Base-by-base conservation (phyloP, 2,797 vertebrate genomes). In the Leptoclinus maculatus region DNA sequence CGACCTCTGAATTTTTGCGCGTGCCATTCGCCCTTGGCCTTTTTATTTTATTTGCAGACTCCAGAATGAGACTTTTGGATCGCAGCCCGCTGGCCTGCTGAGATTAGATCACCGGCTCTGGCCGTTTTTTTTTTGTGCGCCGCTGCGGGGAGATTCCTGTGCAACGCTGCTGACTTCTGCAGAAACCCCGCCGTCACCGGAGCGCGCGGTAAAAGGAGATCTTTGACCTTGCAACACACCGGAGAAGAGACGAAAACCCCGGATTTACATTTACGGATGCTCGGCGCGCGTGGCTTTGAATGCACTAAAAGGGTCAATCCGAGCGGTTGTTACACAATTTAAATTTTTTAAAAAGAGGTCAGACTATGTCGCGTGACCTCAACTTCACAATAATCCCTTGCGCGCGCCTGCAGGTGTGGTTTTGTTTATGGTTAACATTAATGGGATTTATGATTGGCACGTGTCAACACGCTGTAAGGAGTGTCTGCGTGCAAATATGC, bases 201-300 rank as follows among this genome's bases (percentile, higher is more conserved):
- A 89, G 93, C 89, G 78, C 88, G 62, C 83, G 74, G 94, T 93
- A 93, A 96, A 94, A 84, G 68, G 90, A 94, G 94, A 94, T 95
- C 87, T 95, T 93, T 95, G 94, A 96, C 94, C 94, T 96, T 95
- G 95, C 89, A 86, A 90, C 88, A 82, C 66, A 78, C 59, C 72
- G 71, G 87, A 82, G 80, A 82, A 73, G 78, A 84, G 69, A 89
- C 59, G 56, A 74, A 90, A 88, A 82, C 70, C 79, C 67, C 82
- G 71, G 43, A 91, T 89, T 90, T 90, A 73, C 74, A 87, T 84
- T 65, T 77, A 84, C 79, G 13, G 5, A 51, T 62, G 54, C 80
- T 78, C 49, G 11, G 23, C 19, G 56, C 59, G 66, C 88, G 25
- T 78, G 83, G 51, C 49, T 86, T 67, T 83, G 79, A 82, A 88